These are phyloP conservation scores for Colaptes auratus DNA, from an alignment of 2,113 vertebrate species.

Conservation along the genomic window DNA sequence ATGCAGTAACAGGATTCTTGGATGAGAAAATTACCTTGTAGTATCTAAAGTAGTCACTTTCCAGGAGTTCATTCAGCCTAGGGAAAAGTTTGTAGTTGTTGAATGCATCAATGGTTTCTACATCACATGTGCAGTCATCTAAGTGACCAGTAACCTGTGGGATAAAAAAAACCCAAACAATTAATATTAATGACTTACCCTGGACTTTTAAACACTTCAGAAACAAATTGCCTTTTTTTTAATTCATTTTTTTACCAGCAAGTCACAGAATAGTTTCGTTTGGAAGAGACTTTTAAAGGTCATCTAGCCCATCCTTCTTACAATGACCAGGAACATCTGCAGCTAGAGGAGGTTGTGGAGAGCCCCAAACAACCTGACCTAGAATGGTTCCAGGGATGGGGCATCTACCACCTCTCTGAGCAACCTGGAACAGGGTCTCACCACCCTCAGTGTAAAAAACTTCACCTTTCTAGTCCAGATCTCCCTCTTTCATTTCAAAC, in stretches of 20 bases:
- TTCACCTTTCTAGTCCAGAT: not conserved
- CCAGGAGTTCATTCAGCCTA: constrained; percentile 85
- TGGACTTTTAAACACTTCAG: not conserved
- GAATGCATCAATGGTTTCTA: constrained; percentile 91
- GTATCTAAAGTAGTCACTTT: constrained; percentile 92
- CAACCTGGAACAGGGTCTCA: not conserved
- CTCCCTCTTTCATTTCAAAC: not conserved
- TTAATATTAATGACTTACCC: not conserved
- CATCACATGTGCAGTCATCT: constrained; percentile 92
- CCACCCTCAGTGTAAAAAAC: not conserved
- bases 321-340: not conserved
- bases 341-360: not conserved
- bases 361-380: not conserved
- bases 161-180: not conserved
- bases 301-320: not conserved
- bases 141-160: constrained; percentile 87
- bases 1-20: not conserved
- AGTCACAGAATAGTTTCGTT: not conserved
- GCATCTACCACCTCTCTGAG: not conserved
- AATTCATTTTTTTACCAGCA: accelerated
- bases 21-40: constrained; percentile 83
- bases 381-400: not conserved
- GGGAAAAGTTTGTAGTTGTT: constrained; percentile 91
- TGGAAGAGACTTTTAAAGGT: not conserved
- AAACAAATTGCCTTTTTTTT: not conserved